Evolutionary conservation across 2,113 vertebrate species (phyloP), one percentile per base, ranked within the genome.

Genomic region (Craseonycteris thonglongyai): DNA sequence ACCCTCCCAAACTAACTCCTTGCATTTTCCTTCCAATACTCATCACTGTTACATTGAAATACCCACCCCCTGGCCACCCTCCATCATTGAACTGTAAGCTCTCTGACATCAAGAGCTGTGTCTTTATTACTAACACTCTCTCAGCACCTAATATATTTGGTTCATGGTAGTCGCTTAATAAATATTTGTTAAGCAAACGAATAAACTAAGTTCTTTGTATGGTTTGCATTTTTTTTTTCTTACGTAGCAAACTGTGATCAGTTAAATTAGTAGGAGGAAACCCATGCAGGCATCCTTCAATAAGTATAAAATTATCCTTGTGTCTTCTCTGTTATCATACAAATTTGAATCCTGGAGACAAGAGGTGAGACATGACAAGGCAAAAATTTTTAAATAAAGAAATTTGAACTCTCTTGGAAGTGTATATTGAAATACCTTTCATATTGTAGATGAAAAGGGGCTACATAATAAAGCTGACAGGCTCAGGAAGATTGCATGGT

Each of bases 11-110:
- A 49, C 24, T 49, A 91, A 19, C 11, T 79, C 15, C 11, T 4
- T 38, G 33, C 85, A 24, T 40, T 76, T 75, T 28, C 22, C 22
- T 83, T 24, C 12, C 12, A 47, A 22, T 68, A 26, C 7, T 79
- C 18, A 49, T 9, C 16, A 61, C 2, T 47, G 24, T 59, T 24
- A 18, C 8, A 30, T 6, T 35, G 56, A 54, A 87, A 49, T 56
- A 6, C 0, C n/a, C 30, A 47, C 15, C 1, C 0, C 6, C 1
- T 13, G 26, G 10, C 6, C 3, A 8, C 2, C 19, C 10, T 65
- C n/a, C 4, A 63, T n/a, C 4, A 0, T 6, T 58, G 35, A 3
- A 28, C 22, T 5, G 0, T 4, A 54, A 40, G 3, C 24, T 74
- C 61, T 72, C 72, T 91, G 56, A 69, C 6, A 78, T 28, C 7